Conservation (phyloP, 1,140 invertebrate species). For the Lordiphosa clarofinis region DNA sequence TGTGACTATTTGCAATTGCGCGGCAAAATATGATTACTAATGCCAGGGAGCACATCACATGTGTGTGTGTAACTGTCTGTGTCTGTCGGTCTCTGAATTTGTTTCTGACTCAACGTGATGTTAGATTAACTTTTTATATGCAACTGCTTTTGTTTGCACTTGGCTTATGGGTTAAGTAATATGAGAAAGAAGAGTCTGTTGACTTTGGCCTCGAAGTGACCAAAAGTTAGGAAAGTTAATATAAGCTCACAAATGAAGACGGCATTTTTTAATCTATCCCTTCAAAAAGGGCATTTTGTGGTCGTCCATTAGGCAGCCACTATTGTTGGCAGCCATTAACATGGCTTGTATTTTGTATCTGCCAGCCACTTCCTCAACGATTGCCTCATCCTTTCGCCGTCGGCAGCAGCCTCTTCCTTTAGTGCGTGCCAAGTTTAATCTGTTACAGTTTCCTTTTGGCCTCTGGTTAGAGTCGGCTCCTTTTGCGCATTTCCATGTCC, state of each 20-base stretch:
- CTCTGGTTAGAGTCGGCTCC: constrained; percentile 40
- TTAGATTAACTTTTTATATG: constrained; percentile 59
- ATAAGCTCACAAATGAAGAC: neutral
- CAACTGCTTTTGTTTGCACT: constrained; percentile 48
- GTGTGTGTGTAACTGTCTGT: neutral
- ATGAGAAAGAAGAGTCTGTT: constrained; percentile 9
- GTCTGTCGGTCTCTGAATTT: neutral
- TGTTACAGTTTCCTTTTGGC: constrained; percentile 70
- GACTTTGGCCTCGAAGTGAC: constrained; percentile 2
- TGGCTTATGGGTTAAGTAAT: constrained; percentile 18
- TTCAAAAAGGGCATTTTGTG: constrained; percentile 1
- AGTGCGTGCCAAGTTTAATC: constrained; percentile 71
- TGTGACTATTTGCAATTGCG: constrained; percentile 57
- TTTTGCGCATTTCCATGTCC: constrained; percentile 64
- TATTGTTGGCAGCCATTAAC: constrained; percentile 52
- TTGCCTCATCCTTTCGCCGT: constrained; percentile 1
- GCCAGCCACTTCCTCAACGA: neutral
- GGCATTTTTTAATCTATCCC: no score
- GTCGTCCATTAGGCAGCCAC: neutral
- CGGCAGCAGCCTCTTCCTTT: constrained; percentile 34
- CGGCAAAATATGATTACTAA: constrained; percentile 69
- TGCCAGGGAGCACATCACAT: constrained; percentile 41
- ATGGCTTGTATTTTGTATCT: constrained; percentile 39
- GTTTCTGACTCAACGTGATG: constrained; percentile 31
- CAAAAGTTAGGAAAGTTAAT: neutral